Conservation (phyloP, 2,888 invertebrate genomes). For the Drosophila multiciliata region DNA sequence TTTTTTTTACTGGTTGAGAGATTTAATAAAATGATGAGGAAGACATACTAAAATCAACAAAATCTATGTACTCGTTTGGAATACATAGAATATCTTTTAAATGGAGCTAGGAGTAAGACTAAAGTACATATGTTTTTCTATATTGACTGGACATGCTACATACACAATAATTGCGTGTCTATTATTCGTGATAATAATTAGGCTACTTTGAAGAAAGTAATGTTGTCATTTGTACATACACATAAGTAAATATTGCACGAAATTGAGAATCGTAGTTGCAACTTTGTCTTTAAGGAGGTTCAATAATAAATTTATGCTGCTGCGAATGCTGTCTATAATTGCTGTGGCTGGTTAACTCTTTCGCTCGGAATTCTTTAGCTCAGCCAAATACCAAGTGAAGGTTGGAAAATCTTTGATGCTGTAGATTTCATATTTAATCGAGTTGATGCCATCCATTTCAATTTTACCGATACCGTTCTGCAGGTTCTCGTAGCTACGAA, state of each 20-base stretch:
- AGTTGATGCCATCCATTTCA: constrained; percentile 94
- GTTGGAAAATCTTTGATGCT: constrained; percentile 89
- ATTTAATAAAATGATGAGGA: constrained; percentile 49
- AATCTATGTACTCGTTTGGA: constrained; percentile 47
- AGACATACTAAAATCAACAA: constrained; percentile 42
- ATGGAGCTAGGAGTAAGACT: constrained; percentile 66
- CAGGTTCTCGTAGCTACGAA: constrained; percentile 92
- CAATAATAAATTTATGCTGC: constrained; percentile 8
- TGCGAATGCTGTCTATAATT: neutral
- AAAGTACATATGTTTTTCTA: constrained; percentile 59
- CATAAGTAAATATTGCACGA: constrained; percentile 59
- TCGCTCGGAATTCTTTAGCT: constrained; percentile 86
- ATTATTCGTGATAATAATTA: constrained; percentile 56
- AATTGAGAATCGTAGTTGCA: constrained; percentile 37
- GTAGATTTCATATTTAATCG: constrained; percentile 91
- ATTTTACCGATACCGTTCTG: constrained; percentile 93
- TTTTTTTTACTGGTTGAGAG: constrained; percentile 54
- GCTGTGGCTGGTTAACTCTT: constrained; percentile 72
- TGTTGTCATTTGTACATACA: constrained; percentile 76
- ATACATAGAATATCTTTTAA: constrained; percentile 50
- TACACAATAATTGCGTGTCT: constrained; percentile 70
- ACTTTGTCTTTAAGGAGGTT: constrained; percentile 22
- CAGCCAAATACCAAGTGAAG: constrained; percentile 93
- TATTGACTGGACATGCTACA: constrained; percentile 73
- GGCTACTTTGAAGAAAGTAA: constrained; percentile 71